Percentiles rank a stretch among this genome's conserved stretches.
Evolutionary conservation across 1,140 invertebrate genomes (phyloP).

Genomic region (Euschistus heros): DNA sequence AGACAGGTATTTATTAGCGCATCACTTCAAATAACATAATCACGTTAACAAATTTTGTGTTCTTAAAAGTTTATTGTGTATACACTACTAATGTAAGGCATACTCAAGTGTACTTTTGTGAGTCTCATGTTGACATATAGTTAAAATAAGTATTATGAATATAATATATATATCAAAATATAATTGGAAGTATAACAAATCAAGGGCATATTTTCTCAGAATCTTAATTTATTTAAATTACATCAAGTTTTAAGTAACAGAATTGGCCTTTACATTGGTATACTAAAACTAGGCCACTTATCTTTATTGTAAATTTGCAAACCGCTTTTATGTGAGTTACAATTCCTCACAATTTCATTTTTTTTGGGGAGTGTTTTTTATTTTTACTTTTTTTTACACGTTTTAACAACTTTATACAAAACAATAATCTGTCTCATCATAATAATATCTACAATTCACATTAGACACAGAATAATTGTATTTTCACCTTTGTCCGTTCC

Average conservation of each 20-base stretch:
- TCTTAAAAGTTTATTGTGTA: constrained; percentile 5
- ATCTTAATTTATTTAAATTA: constrained; percentile 11
- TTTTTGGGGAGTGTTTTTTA: neutral
- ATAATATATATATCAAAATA: constrained; percentile 10
- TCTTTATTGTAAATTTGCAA: constrained; percentile 5
- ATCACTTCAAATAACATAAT: neutral
- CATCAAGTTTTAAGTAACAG: constrained; percentile 9
- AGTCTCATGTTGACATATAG: constrained; percentile 6
- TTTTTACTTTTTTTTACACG: constrained; percentile 10
- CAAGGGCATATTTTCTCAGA: constrained; percentile 6
- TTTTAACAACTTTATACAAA: constrained; percentile 20
- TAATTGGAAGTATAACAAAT: constrained; percentile 18
- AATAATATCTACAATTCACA: constrained; percentile 18
- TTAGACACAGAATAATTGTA: constrained; percentile 4
- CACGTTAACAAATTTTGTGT: neutral
- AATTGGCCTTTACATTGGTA: constrained; percentile 16
- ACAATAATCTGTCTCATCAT: constrained; percentile 15
- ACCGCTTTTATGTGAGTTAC: neutral
- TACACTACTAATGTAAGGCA: constrained; percentile 13
- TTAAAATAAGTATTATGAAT: constrained; percentile 15
- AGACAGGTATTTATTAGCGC: neutral
- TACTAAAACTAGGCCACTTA: constrained; percentile 14
- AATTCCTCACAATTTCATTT: constrained; percentile 1
- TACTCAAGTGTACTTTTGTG: constrained; percentile 9
- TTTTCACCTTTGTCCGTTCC: constrained; percentile 12